Evolutionary conservation across 1,140 invertebrate genomes (phyloP), one percentile per base, ranked within the genome.

Genomic region (Lepidurus packardi): DNA sequence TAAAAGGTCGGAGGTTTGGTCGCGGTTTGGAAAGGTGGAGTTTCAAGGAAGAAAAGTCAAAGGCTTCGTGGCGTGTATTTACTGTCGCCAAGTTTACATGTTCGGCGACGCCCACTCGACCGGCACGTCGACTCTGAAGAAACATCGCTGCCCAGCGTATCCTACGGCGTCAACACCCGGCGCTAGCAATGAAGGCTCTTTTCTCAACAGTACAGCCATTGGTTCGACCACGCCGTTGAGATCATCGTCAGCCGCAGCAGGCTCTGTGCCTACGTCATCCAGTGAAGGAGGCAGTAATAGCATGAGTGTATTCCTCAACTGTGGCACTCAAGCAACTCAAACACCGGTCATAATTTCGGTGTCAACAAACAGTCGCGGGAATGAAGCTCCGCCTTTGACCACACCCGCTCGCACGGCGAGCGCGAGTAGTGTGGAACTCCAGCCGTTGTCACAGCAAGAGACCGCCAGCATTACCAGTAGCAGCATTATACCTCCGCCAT

Each of bases 1-100:
- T 16, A 78, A 78, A 25, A 11, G 78, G 2, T 75, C 73, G 21
- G 78, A 78, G 42, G 78, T 78, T 6, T 78, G 78, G 78, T 73
- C 78, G 24, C 78, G 78, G 44, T 78, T 78, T 43, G 78, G 78
- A 11, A 78, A 78, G 53, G 78, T 78, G 16, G 75, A 73, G 10
- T 78, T 78, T 73, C 78, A 78, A 73, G 73, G 73, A 1, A 73
- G 78, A 0, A 78, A 78, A 25, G 78, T 78, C 41, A 78, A 78
- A 75, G 78, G 78, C n/a, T 78, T 75, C n/a, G 78, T 78, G 25
- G 78, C 78, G 13, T 78, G 78, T 47, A 75, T 78, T 44, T 78
- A 74, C 73, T 78, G 78, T 34, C 78, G 78, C 4, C 78, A 78
- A 47, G 78, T 78, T n/a, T 78, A 78, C 43, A 74, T 74, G 43